phyloP scores from a whole-genome alignment of 2,888 invertebrate genomes.

The Frankliniella fusca region DNA sequence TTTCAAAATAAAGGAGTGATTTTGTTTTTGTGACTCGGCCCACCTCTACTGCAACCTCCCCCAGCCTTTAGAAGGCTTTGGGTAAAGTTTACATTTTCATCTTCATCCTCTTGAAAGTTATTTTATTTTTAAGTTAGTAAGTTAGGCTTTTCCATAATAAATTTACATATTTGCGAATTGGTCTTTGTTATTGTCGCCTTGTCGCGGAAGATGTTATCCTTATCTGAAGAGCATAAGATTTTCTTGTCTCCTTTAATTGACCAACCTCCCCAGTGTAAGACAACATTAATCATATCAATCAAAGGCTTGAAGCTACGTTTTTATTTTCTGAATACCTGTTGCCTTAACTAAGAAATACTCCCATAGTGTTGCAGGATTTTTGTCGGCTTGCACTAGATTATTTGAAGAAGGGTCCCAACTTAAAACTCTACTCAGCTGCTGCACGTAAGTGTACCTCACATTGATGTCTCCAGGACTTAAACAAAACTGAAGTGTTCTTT shows the following conservation, averaged over 20 bases:
- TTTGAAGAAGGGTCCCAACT: constrained; percentile 61
- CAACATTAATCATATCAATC: neutral
- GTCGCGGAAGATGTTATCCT: neutral
- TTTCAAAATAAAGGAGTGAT: no score
- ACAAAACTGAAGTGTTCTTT: neutral
- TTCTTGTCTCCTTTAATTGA: neutral
- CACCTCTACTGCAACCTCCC: no score
- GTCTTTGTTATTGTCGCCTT: neutral
- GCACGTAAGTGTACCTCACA: constrained; percentile 53
- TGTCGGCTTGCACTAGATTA: constrained; percentile 65
- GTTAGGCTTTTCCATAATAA: no score
- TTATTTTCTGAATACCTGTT: neutral
- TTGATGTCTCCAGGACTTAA: constrained; percentile 27
- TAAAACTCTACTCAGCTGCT: constrained; percentile 58
- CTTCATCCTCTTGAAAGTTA: no score
- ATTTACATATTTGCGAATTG: neutral
- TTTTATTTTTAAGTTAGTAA: no score
- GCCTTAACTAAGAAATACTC: neutral
- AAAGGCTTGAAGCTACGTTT: neutral
- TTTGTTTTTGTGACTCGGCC: no score
- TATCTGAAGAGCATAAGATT: neutral
- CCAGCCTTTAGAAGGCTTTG: no score
- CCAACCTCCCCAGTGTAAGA: neutral
- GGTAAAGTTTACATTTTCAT: no score
- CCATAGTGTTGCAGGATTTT: constrained; percentile 62